Base-by-base conservation (phyloP, 2,113 vertebrate species). In the Vimba vimba region DNA sequence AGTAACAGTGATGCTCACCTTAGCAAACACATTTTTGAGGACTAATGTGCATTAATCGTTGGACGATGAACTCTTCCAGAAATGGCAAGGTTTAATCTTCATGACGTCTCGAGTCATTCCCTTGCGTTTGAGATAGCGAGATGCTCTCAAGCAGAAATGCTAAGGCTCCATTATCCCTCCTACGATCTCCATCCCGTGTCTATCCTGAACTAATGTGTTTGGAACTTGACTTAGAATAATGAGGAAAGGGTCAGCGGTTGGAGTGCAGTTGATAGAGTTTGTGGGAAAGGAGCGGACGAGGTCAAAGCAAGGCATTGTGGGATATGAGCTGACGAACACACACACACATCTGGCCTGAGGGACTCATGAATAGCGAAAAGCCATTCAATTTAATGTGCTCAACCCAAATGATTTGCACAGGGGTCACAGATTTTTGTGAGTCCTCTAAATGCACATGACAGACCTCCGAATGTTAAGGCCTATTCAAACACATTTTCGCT, bases 341-440 rank as follows among this genome's bases (percentile, higher is more conserved):
- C 55, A 21, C 73, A 45, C 45, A 50, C 59, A 50, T 47, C 27
- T 68, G 60, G 43, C 74, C 64, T 4, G 19, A 64, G 84, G 84
- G 27, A 50, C 23, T 85, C n/a, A 19, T 78, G 25, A 47, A 78
- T 17, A 66, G 83, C 2, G 13, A 75, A 74, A 19, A 27, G 82
- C n/a, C 82, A 79, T 66, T 78, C 19, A 15, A 52, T 82, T 66
- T 69, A 82, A 82, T 69, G 79, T 23, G 45, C 79, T 64, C 36
- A 17, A 64, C 36, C 59, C n/a, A 10, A 62, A 64, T 64, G 79
- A 81, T 45, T 15, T 23, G n/a, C 30, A 25, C 39, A 45, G n/a
- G n/a, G 39, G 45, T 75, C 45, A 75, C 73, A 25, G 12, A 25
- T 47, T 75, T 47, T 25, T 3, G 36, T 25, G 11, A 39, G 19